Evolutionary conservation across 2,888 invertebrate genomes (phyloP).

Genomic region (Autographa pulchrina): DNA sequence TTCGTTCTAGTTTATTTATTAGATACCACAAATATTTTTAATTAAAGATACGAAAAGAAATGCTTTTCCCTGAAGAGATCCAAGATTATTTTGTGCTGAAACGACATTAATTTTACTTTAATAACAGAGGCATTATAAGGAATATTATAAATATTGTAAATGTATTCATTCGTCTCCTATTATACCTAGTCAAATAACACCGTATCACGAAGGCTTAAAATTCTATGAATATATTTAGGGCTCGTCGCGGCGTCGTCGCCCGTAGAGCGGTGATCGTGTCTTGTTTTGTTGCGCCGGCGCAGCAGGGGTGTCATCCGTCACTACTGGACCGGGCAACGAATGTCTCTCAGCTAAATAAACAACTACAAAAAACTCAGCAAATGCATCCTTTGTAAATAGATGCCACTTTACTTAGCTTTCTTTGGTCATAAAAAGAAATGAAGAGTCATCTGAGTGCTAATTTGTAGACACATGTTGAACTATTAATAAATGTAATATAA

Average conservation of each 20-base stretch:
- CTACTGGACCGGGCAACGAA: conserved; percentile 40
- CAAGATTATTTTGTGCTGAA: background rate
- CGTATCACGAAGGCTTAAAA: conserved; percentile 44
- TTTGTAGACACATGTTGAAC: background rate
- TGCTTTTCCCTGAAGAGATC: background rate
- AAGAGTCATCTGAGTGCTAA: conserved; percentile 1
- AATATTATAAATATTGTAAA: background rate
- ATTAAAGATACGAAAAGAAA: background rate
- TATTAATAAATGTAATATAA: too few relatives aligned
- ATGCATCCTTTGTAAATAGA: conserved; percentile 22
- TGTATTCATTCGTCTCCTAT: conserved; percentile 33
- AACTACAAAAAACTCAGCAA: conserved; percentile 34
- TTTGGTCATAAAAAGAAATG: background rate
- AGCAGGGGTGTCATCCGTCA: conserved; percentile 65
- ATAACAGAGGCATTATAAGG: background rate
- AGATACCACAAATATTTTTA: conserved; percentile 29
- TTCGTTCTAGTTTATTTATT: conserved; percentile 21
- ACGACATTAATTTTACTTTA: background rate
- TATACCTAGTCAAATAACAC: conserved; percentile 40
- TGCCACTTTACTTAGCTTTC: conserved; percentile 20
- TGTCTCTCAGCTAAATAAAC: conserved; percentile 33
- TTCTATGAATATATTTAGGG: conserved; percentile 73
- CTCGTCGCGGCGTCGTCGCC: conserved; percentile 66
- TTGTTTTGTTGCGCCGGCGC: conserved; percentile 46
- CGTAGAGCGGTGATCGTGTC: conserved; percentile 27